Evolutionary conservation across 1,140 invertebrate species (phyloP).

Genomic region (Panagrolaimus sp.): DNA sequence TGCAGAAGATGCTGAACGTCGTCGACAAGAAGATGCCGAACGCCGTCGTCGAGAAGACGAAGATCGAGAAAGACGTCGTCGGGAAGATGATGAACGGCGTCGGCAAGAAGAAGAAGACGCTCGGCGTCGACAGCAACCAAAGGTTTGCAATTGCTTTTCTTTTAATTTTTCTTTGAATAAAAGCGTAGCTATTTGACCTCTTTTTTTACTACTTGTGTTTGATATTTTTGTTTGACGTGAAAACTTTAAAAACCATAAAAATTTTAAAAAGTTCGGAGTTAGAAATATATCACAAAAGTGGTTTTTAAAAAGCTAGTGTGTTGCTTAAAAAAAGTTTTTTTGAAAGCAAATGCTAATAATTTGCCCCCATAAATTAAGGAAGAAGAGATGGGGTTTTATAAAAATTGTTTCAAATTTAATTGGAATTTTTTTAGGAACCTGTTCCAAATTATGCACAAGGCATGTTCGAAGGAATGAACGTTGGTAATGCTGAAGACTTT

Average conservation of each 20-base stretch:
- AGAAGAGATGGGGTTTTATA: too few relatives aligned
- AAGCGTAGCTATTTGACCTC: too few relatives aligned
- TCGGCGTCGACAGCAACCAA: slow-evolving; percentile 16
- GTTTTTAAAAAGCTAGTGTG: too few relatives aligned
- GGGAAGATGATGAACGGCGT: too few relatives aligned
- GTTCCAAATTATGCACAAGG: slow-evolving; percentile 20
- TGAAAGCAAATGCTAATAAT: too few relatives aligned
- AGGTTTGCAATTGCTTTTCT: slow-evolving; percentile 19
- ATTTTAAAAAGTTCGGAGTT: too few relatives aligned
- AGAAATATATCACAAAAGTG: too few relatives aligned
- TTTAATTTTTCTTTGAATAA: neutral
- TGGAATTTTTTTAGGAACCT: slow-evolving; percentile 31
- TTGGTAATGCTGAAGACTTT: slow-evolving; percentile 43
- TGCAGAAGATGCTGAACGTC: slow-evolving; percentile 35
- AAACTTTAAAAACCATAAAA: too few relatives aligned
- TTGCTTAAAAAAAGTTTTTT: too few relatives aligned
- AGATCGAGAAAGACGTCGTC: slow-evolving; percentile 20
- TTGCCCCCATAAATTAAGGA: too few relatives aligned
- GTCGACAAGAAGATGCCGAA: slow-evolving; percentile 23
- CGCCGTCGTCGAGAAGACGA: slow-evolving; percentile 36
- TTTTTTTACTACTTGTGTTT: too few relatives aligned
- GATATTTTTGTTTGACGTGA: too few relatives aligned
- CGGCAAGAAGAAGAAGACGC: slow-evolving; percentile 24
- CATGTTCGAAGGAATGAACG: slow-evolving; percentile 63
- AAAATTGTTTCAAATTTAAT: neutral